Conservation (phyloP, 2,888 invertebrate genomes). For the Ennomos quercinarius region DNA sequence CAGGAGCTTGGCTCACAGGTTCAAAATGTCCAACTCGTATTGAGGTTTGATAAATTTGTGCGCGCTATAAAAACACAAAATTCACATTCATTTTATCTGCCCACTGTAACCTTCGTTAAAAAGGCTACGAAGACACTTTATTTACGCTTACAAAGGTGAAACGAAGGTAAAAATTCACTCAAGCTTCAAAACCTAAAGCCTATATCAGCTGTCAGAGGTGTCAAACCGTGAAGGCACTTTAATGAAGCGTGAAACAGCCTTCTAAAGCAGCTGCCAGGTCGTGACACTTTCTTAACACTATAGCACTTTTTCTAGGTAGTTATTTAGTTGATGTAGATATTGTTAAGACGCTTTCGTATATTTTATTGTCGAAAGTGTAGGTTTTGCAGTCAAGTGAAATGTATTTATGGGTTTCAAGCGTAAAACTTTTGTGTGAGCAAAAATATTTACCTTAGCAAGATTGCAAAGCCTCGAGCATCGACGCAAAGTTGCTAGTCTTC, state of each 20-base stretch:
- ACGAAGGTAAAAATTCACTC: slow-evolving; percentile 16
- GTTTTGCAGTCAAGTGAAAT: slow-evolving; percentile 5
- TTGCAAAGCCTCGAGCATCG: no score
- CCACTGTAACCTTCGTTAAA: background rate
- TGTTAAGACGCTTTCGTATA: slow-evolving; percentile 9
- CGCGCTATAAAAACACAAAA: no score
- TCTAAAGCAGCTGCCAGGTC: slow-evolving; percentile 20
- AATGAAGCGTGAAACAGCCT: slow-evolving; percentile 33
- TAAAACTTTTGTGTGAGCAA: background rate
- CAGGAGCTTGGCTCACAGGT: no score
- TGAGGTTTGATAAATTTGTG: no score
- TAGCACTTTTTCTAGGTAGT: background rate
- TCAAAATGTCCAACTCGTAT: no score
- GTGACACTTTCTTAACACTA: slow-evolving; percentile 14
- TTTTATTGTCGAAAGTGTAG: slow-evolving; percentile 13
- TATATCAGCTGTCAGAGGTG: slow-evolving; percentile 35
- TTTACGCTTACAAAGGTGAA: slow-evolving; percentile 19
- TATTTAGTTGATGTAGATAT: slow-evolving; percentile 4
- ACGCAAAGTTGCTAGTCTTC: no score
- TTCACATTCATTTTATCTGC: no score
- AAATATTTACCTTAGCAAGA: background rate
- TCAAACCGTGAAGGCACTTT: slow-evolving; percentile 30
- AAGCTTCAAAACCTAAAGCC: slow-evolving; percentile 25
- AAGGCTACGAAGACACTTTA: slow-evolving; percentile 4
- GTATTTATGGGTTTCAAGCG: slow-evolving; percentile 11